Evolutionary conservation across 2,113 vertebrate species (phyloP).

Genomic region (Marmota monax): DNA sequence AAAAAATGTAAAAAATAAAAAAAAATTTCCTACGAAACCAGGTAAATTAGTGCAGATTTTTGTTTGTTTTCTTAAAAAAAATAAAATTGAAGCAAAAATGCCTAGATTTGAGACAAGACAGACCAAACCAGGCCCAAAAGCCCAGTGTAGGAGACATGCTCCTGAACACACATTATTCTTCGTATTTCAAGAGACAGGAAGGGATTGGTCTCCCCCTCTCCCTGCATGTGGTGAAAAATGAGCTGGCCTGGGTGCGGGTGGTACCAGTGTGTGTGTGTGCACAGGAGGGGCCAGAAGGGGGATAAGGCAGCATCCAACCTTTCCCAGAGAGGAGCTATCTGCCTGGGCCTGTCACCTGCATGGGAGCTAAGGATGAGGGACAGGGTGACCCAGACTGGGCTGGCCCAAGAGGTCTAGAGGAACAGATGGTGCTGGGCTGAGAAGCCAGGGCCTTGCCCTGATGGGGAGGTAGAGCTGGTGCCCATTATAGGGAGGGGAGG

Average conservation of each 20-base stretch:
- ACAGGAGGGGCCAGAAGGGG: slow-evolving; percentile 9
- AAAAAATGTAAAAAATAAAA: slow-evolving; percentile 92
- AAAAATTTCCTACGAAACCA: slow-evolving; percentile 89
- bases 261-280: not conserved
- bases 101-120: slow-evolving; percentile 89
- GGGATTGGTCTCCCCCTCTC: slow-evolving; percentile 82
- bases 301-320: slow-evolving; percentile 82
- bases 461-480: slow-evolving; percentile 50
- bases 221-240: slow-evolving; percentile 25
- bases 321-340: slow-evolving; percentile 73
- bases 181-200: slow-evolving; percentile 77
- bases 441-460: slow-evolving; percentile 39
- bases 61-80: slow-evolving; percentile 84
- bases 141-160: slow-evolving; percentile 79
- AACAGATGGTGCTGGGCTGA: slow-evolving; percentile 46
- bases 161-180: slow-evolving; percentile 84
- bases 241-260: not conserved
- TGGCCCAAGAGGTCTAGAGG: not conserved
- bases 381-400: not conserved
- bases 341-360: slow-evolving; percentile 52
- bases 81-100: slow-evolving; percentile 89
- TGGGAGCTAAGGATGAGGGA: not conserved
- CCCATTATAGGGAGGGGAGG: slow-evolving; percentile 23
- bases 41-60: slow-evolving; percentile 92
- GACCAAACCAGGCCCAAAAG: slow-evolving; percentile 79